A percentile compares a stretch with the other conserved stretches of the same genome.
Evolutionary conservation across 2,888 invertebrate genomes (phyloP).

Genomic region (Diachrysia chrysitis): DNA sequence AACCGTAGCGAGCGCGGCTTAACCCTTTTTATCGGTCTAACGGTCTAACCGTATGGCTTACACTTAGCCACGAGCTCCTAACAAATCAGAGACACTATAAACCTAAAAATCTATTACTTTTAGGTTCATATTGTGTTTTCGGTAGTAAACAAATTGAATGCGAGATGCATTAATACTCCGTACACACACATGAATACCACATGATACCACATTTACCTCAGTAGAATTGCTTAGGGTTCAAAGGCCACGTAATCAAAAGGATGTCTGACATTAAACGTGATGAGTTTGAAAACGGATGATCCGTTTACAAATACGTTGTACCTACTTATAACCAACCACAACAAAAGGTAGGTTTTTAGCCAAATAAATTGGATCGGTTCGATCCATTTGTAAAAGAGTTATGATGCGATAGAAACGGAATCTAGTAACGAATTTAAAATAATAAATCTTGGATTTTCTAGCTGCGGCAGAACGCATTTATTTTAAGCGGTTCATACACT

Average conservation of each 20-base stretch:
- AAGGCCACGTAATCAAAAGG: conserved; percentile 4
- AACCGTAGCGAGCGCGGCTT: no score
- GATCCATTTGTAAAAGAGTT: conserved; percentile 1
- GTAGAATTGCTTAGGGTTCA: neutral
- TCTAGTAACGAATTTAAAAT: neutral
- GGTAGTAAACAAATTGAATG: conserved; percentile 1
- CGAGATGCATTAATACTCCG: neutral
- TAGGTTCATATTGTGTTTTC: neutral
- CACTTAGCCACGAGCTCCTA: no score
- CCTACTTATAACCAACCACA: conserved; percentile 5
- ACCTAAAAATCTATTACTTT: neutral
- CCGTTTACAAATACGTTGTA: neutral
- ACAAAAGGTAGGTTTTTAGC: neutral
- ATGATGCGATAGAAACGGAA: neutral
- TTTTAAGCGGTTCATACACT: neutral
- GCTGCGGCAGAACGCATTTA: neutral
- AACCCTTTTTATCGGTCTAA: no score
- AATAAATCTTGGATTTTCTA: conserved; percentile 2
- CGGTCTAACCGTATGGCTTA: no score
- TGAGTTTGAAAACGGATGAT: conserved; percentile 3
- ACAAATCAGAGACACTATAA: neutral
- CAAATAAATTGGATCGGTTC: conserved; percentile 3
- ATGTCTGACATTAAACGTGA: neutral
- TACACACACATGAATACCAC: neutral
- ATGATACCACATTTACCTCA: neutral